phyloP scores from a whole-genome alignment of 23 tunicate species.

The Oikopleura albicans region DNA sequence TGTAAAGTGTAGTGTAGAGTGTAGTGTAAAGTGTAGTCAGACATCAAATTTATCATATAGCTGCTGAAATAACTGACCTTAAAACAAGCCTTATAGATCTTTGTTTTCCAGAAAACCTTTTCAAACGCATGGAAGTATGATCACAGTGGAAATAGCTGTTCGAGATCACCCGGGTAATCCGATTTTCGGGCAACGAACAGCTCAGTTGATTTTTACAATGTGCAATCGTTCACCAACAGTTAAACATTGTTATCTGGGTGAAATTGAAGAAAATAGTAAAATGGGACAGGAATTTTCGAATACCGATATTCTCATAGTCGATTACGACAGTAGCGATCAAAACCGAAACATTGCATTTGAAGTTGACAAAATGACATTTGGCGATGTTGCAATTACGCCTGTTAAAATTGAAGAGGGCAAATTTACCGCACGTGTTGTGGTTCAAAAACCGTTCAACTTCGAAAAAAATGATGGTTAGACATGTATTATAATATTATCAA shows the following conservation, averaged over 20 bases:
- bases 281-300: background rate
- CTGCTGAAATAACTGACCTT: too few species aligned
- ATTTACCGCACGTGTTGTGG: background rate
- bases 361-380: background rate
- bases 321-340: background rate
- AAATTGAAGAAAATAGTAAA: background rate
- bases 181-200: background rate
- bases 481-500: too few species aligned
- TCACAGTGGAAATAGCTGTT: background rate
- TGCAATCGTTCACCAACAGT: conserved; percentile 1
- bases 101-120: too few species aligned
- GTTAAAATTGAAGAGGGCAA: background rate
- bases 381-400: background rate
- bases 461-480: background rate
- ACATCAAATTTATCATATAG: too few species aligned
- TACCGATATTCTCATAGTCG: background rate
- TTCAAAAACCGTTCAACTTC: background rate
- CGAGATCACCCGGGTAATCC: conserved; percentile 13
- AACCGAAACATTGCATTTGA: background rate
- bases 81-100: too few species aligned
- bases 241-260: background rate
- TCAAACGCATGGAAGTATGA: too few species aligned
- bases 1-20: too few species aligned
- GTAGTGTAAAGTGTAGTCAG: too few species aligned
- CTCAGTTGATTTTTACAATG: background rate